Percentiles rank a stretch among this genome's conserved stretches.
phyloP scores from a whole-genome alignment of 2,888 invertebrate genomes.

The Apocheima hispidaria region DNA sequence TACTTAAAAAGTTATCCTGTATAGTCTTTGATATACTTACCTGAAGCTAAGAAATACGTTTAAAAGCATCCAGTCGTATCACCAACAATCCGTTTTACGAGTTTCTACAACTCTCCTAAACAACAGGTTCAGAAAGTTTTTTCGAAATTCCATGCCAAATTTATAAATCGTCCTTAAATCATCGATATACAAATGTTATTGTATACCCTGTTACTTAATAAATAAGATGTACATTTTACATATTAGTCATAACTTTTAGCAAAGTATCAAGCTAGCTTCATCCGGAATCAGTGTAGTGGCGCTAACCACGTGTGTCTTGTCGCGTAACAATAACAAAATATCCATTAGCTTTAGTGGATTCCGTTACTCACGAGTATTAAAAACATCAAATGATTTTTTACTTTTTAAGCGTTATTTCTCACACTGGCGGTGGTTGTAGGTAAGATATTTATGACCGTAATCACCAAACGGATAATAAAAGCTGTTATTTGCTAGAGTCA shows the following conservation, averaged over 20 bases:
- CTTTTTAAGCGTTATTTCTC: conserved; percentile 36
- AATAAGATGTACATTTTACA: too few relatives aligned
- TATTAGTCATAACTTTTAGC: background rate
- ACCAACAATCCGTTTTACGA: too few relatives aligned
- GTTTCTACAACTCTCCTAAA: too few relatives aligned
- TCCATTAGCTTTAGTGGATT: conserved; percentile 84
- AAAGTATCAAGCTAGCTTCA: conserved; percentile 59
- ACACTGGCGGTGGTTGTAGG: conserved; percentile 17
- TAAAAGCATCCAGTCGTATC: too few relatives aligned
- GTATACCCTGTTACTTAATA: too few relatives aligned
- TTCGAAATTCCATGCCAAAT: too few relatives aligned
- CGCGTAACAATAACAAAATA: conserved; percentile 84
- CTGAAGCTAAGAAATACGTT: too few relatives aligned
- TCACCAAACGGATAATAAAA: conserved; percentile 43
- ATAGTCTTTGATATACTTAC: too few relatives aligned
- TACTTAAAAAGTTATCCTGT: too few relatives aligned
- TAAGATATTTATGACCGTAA: conserved; percentile 30
- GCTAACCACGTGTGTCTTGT: conserved; percentile 84
- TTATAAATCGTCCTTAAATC: too few relatives aligned
- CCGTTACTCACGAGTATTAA: conserved; percentile 57
- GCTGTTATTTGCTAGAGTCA: conserved; percentile 43
- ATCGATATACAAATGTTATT: too few relatives aligned
- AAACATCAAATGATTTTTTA: conserved; percentile 51
- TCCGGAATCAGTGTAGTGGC: conserved; percentile 62
- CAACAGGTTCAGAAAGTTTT: too few relatives aligned